Base-by-base conservation (phyloP, 2,888 invertebrate species). In the Melipona beecheii region DNA sequence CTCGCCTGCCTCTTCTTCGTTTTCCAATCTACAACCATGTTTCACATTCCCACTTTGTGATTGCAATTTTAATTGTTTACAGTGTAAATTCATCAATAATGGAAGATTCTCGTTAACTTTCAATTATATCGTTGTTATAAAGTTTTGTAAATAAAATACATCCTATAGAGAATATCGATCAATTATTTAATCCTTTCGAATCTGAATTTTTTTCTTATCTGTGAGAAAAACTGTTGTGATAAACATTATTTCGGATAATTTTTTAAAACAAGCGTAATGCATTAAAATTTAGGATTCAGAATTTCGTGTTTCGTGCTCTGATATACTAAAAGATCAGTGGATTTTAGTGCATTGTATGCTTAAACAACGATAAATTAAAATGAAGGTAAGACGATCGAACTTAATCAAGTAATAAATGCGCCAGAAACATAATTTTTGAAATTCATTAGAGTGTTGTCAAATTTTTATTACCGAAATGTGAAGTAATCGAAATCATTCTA, bases 111-210 rank as follows among this genome's bases (percentile, higher is more conserved):
- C 50, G 68, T 58, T 60, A 36, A 60, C 60, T 4, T 49, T 56
- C 21, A 43, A 73, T 49, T 74, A 69, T 78, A 73, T 78, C 21
- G 71, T 75, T 75, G 82, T 82, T 82, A 82, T 62, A 71, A 71
- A 43, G 31, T 75, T 82, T 82, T 82, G 71, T 79, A 82, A 82
- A 82, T 82, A 79, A 82, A 82, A 50, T n/a, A 21, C 62, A 50
- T 50, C 21, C 62, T 52, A 43, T 27, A 31, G 54, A 21, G 13
- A 64, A 58, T 27, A 17, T 2, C 19, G 19, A 60, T 27, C 19
- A 27, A 24, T 27, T 27, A 17, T 27, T 60, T 11, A 27, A 0
- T 15, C 56, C 1, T 15, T n/a, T 6, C 3, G 3, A 11, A 9
- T 66, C 50, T 27, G 11, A 75, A 75, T 49, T 60, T 82, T 31